Evolutionary conservation across 2,113 vertebrate species (phyloP).

Genomic region (Axis porcinus): DNA sequence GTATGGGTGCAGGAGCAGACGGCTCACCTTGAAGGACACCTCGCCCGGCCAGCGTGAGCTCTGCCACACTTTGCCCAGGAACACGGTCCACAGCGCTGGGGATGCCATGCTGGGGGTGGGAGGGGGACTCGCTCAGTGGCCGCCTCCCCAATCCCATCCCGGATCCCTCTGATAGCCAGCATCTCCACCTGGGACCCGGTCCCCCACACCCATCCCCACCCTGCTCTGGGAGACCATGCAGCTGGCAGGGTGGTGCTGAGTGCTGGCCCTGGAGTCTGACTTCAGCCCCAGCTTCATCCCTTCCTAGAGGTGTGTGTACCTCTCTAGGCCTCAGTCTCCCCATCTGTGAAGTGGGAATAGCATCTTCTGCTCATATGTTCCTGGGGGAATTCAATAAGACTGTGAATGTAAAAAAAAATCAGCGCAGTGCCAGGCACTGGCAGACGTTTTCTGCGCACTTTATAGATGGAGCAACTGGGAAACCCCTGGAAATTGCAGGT

Average conservation of each 20-base stretch:
- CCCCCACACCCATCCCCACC: rapidly evolving
- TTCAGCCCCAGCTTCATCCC: not conserved
- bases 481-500: rapidly evolving
- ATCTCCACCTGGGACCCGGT: rapidly evolving
- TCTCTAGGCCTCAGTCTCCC: not conserved
- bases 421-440: rapidly evolving
- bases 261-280: not conserved
- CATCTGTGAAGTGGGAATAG: not conserved
- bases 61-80: slow-evolving; percentile 89
- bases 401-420: not conserved
- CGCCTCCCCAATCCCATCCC: not conserved
- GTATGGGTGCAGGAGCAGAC: slow-evolving; percentile 90
- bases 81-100: slow-evolving; percentile 89
- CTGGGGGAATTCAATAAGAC: not conserved
- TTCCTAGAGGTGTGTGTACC: not conserved
- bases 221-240: rapidly evolving
- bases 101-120: slow-evolving; percentile 81
- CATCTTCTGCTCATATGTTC: not conserved
- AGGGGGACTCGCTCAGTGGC: not conserved
- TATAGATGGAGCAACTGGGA: not conserved
- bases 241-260: not conserved
- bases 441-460: not conserved
- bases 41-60: slow-evolving; percentile 82
- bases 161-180: not conserved
- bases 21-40: slow-evolving; percentile 87